Evolutionary conservation across 1,140 invertebrate species (phyloP).

Genomic region (Habropoda laboriosa): DNA sequence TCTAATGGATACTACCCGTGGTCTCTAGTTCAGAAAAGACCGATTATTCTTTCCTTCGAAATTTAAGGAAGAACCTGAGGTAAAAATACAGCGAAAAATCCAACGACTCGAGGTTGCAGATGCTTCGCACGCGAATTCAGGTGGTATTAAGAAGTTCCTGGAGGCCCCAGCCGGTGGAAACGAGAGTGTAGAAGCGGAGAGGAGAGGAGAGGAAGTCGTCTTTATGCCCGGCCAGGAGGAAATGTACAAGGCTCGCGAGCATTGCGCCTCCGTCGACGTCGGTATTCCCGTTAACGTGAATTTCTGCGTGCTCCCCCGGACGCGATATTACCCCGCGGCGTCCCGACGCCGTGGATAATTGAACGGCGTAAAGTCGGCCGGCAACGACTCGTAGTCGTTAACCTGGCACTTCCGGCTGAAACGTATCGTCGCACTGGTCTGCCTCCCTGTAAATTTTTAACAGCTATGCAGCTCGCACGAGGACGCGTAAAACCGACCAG

Average conservation of each 20-base stretch:
- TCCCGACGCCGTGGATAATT: slow-evolving; percentile 55
- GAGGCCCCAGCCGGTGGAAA: slow-evolving; percentile 2
- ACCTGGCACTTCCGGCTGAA: slow-evolving; percentile 45
- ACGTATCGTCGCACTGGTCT: slow-evolving; percentile 43
- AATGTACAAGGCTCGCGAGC: slow-evolving; percentile 5
- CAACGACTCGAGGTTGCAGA: neutral
- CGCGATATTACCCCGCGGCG: slow-evolving; percentile 49
- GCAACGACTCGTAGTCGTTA: slow-evolving; percentile 51
- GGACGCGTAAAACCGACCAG: neutral
- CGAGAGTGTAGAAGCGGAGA: neutral
- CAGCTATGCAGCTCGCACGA: neutral
- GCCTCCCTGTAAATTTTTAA: slow-evolving; percentile 39
- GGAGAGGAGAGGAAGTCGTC: neutral
- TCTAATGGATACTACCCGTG: too few species aligned
- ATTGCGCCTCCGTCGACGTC: neutral
- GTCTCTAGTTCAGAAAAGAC: too few species aligned
- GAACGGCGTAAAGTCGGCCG: slow-evolving; percentile 52
- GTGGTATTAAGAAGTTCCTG: neutral
- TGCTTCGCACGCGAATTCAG: neutral
- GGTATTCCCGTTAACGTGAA: slow-evolving; percentile 55
- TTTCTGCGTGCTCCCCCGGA: slow-evolving; percentile 28
- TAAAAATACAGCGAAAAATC: too few species aligned
- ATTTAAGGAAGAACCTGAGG: neutral
- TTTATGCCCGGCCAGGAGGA: neutral
- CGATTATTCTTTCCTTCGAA: too few species aligned